Evolutionary conservation across 1,140 invertebrate species (phyloP).

Genomic region (Melitaea cinxia): DNA sequence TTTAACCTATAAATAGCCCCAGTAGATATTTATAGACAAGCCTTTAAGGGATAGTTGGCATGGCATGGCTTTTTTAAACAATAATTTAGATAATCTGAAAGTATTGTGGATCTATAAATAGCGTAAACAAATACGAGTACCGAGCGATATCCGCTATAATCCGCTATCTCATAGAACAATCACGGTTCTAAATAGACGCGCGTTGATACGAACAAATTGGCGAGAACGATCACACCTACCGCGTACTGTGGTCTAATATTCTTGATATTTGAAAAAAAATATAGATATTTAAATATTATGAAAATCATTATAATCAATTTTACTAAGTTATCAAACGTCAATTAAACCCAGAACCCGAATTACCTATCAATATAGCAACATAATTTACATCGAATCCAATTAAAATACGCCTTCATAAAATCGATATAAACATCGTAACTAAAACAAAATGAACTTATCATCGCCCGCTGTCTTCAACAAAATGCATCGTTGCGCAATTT

Average conservation of each 20-base stretch:
- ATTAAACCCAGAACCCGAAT: neutral
- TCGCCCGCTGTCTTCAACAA: conserved; percentile 21
- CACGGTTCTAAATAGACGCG: conserved; percentile 59
- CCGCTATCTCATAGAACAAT: conserved; percentile 60
- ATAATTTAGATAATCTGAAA: too few species aligned
- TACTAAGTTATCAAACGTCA: neutral
- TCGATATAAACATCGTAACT: conserved; percentile 4
- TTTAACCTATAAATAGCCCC: too few species aligned
- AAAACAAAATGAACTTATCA: conserved; percentile 27
- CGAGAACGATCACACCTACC: conserved; percentile 61
- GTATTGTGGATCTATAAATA: too few species aligned
- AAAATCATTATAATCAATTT: neutral
- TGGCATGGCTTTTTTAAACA: too few species aligned
- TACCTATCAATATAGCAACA: neutral
- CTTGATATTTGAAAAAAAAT: conserved; percentile 49
- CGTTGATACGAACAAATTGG: conserved; percentile 70
- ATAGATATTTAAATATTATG: too few species aligned
- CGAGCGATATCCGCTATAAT: conserved; percentile 29
- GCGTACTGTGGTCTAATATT: conserved; percentile 31
- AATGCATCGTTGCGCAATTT: conserved; percentile 27
- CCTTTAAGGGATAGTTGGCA: too few species aligned
- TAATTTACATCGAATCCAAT: neutral
- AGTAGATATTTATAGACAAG: too few species aligned
- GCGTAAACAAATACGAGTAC: conserved; percentile 13
- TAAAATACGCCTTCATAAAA: conserved; percentile 1